Conservation (phyloP, 2,797 vertebrate species). For the Crax fasciolata region DNA sequence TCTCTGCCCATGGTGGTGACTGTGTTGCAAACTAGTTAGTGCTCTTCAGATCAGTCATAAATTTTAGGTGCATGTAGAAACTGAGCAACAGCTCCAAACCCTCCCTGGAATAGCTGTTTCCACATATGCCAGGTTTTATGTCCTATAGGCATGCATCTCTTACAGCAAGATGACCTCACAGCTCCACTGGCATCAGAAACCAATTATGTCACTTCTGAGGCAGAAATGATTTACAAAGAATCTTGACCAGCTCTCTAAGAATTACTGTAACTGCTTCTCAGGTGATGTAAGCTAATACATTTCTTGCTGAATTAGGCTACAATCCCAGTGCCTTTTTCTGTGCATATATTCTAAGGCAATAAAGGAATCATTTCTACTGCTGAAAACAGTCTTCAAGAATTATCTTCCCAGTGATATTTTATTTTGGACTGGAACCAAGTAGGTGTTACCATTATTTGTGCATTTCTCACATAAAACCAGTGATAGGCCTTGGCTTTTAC, state of each 20-base stretch:
- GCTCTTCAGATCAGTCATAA: background rate
- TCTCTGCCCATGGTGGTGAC: background rate
- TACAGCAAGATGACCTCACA: background rate
- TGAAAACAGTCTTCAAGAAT: background rate
- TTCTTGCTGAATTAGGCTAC: background rate
- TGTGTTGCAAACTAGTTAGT: background rate
- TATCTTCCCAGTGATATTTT: background rate
- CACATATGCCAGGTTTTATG: background rate
- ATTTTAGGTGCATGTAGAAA: background rate
- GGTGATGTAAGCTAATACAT: background rate
- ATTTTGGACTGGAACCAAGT: background rate
- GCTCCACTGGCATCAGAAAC: background rate
- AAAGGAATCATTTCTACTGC: background rate
- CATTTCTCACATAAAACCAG: background rate
- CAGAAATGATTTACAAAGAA: background rate
- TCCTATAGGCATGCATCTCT: background rate
- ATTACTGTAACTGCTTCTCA: background rate
- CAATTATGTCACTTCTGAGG: background rate
- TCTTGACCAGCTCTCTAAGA: background rate
- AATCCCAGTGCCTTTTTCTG: background rate
- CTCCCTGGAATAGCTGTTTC: background rate
- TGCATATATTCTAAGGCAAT: background rate
- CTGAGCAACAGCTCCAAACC: background rate
- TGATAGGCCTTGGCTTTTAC: background rate
- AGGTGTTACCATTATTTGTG: background rate